Conservation (phyloP, 1,140 invertebrate species). For the Aphis gossypii region DNA sequence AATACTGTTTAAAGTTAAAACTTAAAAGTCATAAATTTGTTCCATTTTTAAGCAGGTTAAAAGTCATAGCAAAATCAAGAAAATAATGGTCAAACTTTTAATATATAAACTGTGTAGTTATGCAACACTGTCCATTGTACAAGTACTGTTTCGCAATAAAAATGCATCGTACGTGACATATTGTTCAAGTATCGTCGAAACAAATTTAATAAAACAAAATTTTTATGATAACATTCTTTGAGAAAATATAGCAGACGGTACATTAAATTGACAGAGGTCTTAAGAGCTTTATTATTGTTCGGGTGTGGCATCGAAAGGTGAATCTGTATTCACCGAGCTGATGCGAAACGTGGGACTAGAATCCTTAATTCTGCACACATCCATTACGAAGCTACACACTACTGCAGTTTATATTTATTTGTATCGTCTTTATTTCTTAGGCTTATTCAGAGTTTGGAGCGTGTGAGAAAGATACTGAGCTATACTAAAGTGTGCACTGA, state of each 20-base stretch:
- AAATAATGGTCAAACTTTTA: not conserved
- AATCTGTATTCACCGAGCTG: constrained; percentile 56
- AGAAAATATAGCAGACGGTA: not conserved
- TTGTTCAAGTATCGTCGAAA: not conserved
- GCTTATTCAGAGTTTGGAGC: constrained; percentile 42
- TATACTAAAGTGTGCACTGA: constrained; percentile 24
- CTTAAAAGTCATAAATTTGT: not conserved
- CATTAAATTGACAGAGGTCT: constrained; percentile 56
- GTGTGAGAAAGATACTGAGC: constrained; percentile 42
- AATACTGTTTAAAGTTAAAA: not conserved
- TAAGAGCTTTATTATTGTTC: constrained; percentile 58
- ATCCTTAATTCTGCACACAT: constrained; percentile 57
- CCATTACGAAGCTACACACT: constrained; percentile 37
- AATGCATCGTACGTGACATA: constrained; percentile 1
- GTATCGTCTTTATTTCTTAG: constrained; percentile 56
- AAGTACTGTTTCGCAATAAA: not conserved
- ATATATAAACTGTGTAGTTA: not conserved
- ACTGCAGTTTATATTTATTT: constrained; percentile 57
- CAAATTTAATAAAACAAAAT: constrained; percentile 50
- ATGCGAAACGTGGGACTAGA: constrained; percentile 55
- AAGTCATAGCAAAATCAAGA: not conserved
- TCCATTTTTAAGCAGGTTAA: not conserved
- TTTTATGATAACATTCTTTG: constrained; percentile 11
- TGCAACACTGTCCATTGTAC: not conserved
- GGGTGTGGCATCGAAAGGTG: constrained; percentile 57